These are phyloP conservation scores for Anarrhichthys ocellatus DNA, from an alignment of 2,113 vertebrate species.

Conservation along the genomic window DNA sequence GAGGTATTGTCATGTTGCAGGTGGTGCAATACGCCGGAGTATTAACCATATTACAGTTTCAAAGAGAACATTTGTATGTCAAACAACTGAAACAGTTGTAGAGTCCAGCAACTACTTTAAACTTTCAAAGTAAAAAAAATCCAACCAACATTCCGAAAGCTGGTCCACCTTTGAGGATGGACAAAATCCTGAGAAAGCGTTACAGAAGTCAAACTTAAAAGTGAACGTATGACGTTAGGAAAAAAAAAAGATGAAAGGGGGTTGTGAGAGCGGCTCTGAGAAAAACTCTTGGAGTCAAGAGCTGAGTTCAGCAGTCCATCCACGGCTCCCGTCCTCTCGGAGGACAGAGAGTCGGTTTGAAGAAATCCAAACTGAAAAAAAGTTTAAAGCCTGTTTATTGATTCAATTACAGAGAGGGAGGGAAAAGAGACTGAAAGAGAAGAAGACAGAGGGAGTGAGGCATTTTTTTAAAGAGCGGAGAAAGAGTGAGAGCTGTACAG, in stretches of 20 bases:
- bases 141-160: constrained; percentile 11
- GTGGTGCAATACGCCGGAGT: background rate
- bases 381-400: constrained; percentile 73
- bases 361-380: constrained; percentile 47
- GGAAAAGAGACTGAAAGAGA: constrained; percentile 31
- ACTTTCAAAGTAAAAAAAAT: constrained; percentile 41
- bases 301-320: constrained; percentile 64
- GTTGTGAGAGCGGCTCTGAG: constrained; percentile 54
- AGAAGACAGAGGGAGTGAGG: constrained; percentile 41
- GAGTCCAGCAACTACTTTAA: constrained; percentile 22
- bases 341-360: constrained; percentile 53
- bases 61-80: constrained; percentile 4
- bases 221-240: constrained; percentile 52
- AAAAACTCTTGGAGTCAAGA: constrained; percentile 53
- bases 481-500: constrained; percentile 44
- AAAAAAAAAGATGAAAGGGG: constrained; percentile 52
- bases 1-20: background rate
- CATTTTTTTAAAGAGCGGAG: constrained; percentile 45
- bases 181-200: constrained; percentile 59
- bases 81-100: constrained; percentile 26
- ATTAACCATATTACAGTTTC: background rate
- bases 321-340: constrained; percentile 36
- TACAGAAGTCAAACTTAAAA: constrained; percentile 72
- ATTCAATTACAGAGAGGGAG: constrained; percentile 61
- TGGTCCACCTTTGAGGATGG: constrained; percentile 48